Evolutionary conservation across 2,888 invertebrate species (phyloP).

Genomic region (Drosophila stalkeri): DNA sequence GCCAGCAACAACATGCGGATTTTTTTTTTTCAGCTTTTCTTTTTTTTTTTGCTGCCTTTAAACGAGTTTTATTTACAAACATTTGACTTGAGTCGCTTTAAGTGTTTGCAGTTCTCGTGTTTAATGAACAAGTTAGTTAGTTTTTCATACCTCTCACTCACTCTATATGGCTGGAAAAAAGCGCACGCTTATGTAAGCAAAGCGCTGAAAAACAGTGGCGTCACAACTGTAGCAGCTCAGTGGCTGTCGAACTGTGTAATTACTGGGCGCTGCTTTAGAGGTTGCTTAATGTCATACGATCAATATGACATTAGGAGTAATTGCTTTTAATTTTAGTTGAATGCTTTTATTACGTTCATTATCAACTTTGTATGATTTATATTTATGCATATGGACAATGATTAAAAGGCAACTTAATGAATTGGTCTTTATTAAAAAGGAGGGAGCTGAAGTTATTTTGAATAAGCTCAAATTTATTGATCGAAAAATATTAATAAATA

Average conservation of each 20-base stretch:
- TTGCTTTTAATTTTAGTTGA: constrained; percentile 10
- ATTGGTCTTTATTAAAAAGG: background rate
- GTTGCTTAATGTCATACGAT: constrained; percentile 24
- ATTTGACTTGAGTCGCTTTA: constrained; percentile 50
- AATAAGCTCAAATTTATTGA: background rate
- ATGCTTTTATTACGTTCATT: constrained; percentile 9
- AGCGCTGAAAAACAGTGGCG: constrained; percentile 9
- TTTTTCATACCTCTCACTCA: constrained; percentile 18
- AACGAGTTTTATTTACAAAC: constrained; percentile 79
- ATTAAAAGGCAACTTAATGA: background rate
- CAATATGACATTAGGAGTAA: constrained; percentile 10
- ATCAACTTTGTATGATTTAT: background rate
- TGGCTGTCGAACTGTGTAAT: constrained; percentile 39
- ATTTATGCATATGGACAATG: background rate
- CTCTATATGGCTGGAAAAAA: constrained; percentile 21
- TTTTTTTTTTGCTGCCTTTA: constrained; percentile 45
- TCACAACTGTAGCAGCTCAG: constrained; percentile 33
- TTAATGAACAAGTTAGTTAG: constrained; percentile 72
- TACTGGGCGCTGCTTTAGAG: constrained; percentile 13
- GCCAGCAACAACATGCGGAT: constrained; percentile 33
- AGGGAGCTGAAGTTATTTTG: background rate
- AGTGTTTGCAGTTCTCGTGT: constrained; percentile 74
- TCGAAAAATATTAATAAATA: too few species aligned
- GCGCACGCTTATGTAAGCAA: constrained; percentile 62
- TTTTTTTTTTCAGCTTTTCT: background rate